These are phyloP conservation scores for Nerophis lumbriciformis DNA, from an alignment of 2,113 vertebrate genomes.

Conservation along the genomic window DNA sequence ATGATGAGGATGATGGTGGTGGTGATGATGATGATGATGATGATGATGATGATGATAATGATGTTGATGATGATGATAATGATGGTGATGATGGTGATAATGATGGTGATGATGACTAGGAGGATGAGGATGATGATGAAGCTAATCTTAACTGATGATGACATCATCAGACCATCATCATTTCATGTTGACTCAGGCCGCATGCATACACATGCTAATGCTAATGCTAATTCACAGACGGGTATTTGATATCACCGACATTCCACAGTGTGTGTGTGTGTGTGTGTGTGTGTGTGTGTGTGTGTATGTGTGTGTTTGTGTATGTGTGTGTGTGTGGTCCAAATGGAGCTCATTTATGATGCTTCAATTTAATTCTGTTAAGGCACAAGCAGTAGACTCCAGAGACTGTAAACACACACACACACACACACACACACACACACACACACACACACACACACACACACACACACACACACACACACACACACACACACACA, in stretches of 20 bases:
- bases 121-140: too few relatives aligned
- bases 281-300: slow-evolving; percentile 1
- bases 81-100: too few relatives aligned
- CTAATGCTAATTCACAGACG: slow-evolving; percentile 12
- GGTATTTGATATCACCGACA: slow-evolving; percentile 15
- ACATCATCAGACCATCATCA: too few relatives aligned
- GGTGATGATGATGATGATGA: too few relatives aligned
- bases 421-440: background rate
- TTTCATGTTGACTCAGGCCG: too few relatives aligned
- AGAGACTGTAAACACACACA: slow-evolving; percentile 3
- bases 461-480: too few relatives aligned
- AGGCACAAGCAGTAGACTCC: slow-evolving; percentile 22
- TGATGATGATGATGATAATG: too few relatives aligned
- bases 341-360: slow-evolving; percentile 55
- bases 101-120: too few relatives aligned
- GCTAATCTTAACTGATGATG: too few relatives aligned
- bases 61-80: too few relatives aligned
- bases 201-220: background rate
- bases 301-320: slow-evolving; percentile 4
- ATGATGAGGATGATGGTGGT: too few relatives aligned
- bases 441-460: background rate
- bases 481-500: slow-evolving; percentile 26
- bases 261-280: background rate
- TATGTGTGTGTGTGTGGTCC: slow-evolving; percentile 16
- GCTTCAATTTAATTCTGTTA: slow-evolving; percentile 49